Base-by-base conservation (phyloP, 1,140 invertebrate genomes). In the Rhopalosiphum maidis region DNA sequence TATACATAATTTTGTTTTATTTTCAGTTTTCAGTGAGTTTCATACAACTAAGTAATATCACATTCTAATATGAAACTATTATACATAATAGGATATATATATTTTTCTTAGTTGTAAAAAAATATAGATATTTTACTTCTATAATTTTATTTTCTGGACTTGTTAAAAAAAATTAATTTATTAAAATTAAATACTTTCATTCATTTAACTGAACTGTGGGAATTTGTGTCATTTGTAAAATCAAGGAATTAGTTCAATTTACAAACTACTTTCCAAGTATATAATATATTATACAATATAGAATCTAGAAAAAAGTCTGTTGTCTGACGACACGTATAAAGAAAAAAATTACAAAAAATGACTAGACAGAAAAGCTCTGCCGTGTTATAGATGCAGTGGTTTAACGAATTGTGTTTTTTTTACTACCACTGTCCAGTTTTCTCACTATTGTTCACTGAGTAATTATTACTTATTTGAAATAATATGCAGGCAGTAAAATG, bases 341-440 rank as follows among this genome's bases (percentile, higher is more conserved):
- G 22, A 82, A 91, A 82, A 91, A 93, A 82, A 93, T 93, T 93
- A 93, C 77, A 86, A 51, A 93, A 93, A 86, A 93, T 93, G 91
- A 93, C 91, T 93, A 43, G 91, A 85, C 91, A 92, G 48, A 93
- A 93, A 82, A 83, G 51, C 11, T 22, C 43, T 77, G 82, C 4
- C 35, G 51, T 23, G 46, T 92, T 18, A 35, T 54, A 23, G 37
- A 21, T 30, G 46, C 21, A 46, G 68, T 30, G 68, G 68, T 85
- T 93, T 93, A 82, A 92, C 68, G 77, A 92, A 83, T 51, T 11
- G 46, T 46, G 8, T 77, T 85, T 85, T 85, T 51, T 83, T 85
- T 30, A 48, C 55, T 54, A 92, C 48, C 35, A 41, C 77, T 4
- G 51, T 54, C 48, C 35, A 25, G 46, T 86, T 93, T 93, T 93